These are phyloP conservation scores for Tiliacea aurago DNA, from an alignment of 2,888 invertebrate genomes.

Conservation along the genomic window DNA sequence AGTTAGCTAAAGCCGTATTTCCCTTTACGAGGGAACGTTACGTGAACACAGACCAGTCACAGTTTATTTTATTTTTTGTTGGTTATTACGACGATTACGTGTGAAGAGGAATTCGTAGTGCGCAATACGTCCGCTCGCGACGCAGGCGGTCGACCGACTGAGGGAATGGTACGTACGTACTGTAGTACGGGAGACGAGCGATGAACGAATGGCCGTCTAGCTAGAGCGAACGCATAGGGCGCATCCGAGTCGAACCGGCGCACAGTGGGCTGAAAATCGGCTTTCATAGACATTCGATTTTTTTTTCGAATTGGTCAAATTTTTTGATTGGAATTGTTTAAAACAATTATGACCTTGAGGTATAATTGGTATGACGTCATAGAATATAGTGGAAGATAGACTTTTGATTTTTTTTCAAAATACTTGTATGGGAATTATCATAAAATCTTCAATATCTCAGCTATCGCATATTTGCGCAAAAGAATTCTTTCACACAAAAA, in stretches of 20 bases:
- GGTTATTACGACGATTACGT: constrained; percentile 84
- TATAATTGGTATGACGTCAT: too few relatives aligned
- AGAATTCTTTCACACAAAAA: too few relatives aligned
- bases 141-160: constrained; percentile 83
- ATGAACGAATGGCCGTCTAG: constrained; percentile 78
- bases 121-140: constrained; percentile 71
- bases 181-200: constrained; percentile 75
- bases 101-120: constrained; percentile 63
- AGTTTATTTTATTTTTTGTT: constrained; percentile 78
- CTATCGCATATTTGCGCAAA: too few relatives aligned
- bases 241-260: constrained; percentile 75
- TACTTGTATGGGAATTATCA: too few relatives aligned
- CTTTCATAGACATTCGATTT: too few relatives aligned
- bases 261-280: too few relatives aligned
- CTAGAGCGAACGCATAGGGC: constrained; percentile 81
- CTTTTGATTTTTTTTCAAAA: too few relatives aligned
- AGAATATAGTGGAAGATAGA: too few relatives aligned
- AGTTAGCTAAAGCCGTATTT: constrained; percentile 72
- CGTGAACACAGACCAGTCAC: constrained; percentile 78
- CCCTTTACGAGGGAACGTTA: constrained; percentile 72
- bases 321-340: too few relatives aligned
- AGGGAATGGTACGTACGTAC: constrained; percentile 70
- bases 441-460: too few relatives aligned
- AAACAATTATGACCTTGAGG: too few relatives aligned
- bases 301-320: too few relatives aligned